These are phyloP conservation scores for Bostrychus sinensis DNA, from an alignment of 2,113 vertebrate species.

Conservation along the genomic window DNA sequence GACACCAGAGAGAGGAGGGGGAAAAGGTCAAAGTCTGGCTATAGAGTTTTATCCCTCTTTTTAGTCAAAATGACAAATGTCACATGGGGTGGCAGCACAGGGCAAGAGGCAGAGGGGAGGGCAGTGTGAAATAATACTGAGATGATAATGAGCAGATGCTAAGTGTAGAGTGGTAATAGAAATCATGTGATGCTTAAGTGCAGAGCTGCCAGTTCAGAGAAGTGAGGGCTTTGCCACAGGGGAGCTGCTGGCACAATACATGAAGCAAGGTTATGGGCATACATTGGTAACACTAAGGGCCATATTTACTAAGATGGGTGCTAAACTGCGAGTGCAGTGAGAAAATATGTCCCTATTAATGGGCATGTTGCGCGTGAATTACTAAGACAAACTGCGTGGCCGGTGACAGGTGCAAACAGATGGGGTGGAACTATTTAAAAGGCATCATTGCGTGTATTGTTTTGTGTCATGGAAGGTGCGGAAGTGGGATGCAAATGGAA, in stretches of 20 bases:
- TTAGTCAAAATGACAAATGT: constrained; percentile 72
- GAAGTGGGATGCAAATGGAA: no score
- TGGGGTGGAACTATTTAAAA: no score
- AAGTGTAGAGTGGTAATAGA: constrained; percentile 36
- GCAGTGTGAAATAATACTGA: constrained; percentile 26
- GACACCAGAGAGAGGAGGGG: constrained; percentile 17
- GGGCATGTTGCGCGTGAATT: no score
- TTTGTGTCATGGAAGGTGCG: no score
- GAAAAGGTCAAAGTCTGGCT: constrained; percentile 75
- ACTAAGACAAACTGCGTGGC: no score
- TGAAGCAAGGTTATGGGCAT: constrained; percentile 19
- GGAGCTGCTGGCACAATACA: constrained; percentile 23
- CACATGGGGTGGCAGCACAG: constrained; percentile 44
- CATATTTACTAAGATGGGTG: no score
- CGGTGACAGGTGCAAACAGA: no score
- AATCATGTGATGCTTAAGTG: constrained; percentile 26
- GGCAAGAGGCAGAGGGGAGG: background rate
- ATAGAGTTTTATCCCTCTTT: constrained; percentile 41
- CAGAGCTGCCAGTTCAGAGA: constrained; percentile 22
- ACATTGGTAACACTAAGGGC: no score
- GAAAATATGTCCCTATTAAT: no score
- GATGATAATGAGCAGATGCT: constrained; percentile 45
- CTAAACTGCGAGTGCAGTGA: no score
- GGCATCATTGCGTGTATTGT: no score
- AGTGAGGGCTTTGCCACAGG: constrained; percentile 14